Evolutionary conservation across 2,888 invertebrate species (phyloP).

Genomic region (Odontomyia ornata): DNA sequence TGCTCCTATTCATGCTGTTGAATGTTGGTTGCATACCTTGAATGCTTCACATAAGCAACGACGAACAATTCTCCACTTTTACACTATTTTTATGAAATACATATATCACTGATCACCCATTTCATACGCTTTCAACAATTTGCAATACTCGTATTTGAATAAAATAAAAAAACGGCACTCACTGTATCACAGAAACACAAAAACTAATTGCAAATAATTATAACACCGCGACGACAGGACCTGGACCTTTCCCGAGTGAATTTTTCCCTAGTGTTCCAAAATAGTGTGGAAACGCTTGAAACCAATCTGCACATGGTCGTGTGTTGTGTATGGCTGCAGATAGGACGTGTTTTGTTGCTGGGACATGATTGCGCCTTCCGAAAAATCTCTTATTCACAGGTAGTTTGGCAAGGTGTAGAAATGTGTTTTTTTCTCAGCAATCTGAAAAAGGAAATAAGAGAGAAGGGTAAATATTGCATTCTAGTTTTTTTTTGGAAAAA

Average conservation of each 20-base stretch:
- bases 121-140: no score
- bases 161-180: slow-evolving; percentile 19
- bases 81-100: no score
- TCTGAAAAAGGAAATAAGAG: neutral
- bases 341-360: neutral
- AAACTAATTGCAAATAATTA: neutral
- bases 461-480: neutral
- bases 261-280: no score
- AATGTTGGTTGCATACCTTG: slow-evolving; percentile 61
- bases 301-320: no score
- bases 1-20: slow-evolving; percentile 61
- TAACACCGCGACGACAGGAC: no score
- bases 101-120: slow-evolving; percentile 9
- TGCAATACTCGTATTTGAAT: neutral
- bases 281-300: no score
- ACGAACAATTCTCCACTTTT: slow-evolving; percentile 17
- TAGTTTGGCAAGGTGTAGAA: neutral
- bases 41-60: neutral
- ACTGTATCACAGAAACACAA: slow-evolving; percentile 33
- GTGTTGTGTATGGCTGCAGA: neutral
- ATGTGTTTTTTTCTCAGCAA: neutral
- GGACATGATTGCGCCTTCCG: neutral
- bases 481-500: no score
- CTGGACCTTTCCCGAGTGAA: no score
- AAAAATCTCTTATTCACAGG: slow-evolving; percentile 12